Evolutionary conservation across 1,140 invertebrate genomes (phyloP), one percentile per base, ranked within the genome.

Genomic region (Drosophila nasuta): DNA sequence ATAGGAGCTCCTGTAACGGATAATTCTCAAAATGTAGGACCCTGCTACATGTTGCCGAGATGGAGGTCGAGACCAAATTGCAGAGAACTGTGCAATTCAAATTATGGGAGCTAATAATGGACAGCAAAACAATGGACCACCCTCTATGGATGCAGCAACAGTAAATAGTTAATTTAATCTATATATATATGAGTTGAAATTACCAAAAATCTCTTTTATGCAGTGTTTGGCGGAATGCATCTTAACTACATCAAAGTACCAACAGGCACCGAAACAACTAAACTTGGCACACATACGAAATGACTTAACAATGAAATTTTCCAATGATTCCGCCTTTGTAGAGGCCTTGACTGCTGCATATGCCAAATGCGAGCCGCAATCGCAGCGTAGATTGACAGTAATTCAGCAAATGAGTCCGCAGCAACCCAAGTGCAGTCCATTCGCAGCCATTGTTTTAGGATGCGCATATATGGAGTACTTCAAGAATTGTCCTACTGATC

Each of bases 381-480:
- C 85, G 0, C 79, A 80, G 15, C 77, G 77, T 0, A 78, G 82
- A 67, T 25, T 92, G 43, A 60, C 86, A 0, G 52, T 64, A 4
- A 72, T 91, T 28, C 60, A 78, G 48, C 81, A 83, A 43, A 58
- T 72, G 3, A 66, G 65, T 33, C 45, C 58, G 0, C 77, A 80
- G 25, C 70, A 81, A 41, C 81, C 60, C 2, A 78, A 75, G 10
- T 92, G 91, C 46, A 92, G 91, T 69, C 91, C 83, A 7, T 91
- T 89, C 64, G 68, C 83, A 1, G 91, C 87, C 1, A 89, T 92
- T 28, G 15, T 92, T 2, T 75, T 92, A 0, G 88, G 91, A 1
- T 92, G 91, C 72, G 80, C 91, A 0, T 91, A 91, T 49, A 92
- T 91, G 91, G 91, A 92, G 17, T 92, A 92, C 38, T 92, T 92